Percentiles rank a stretch among this genome's conserved stretches.
Evolutionary conservation across 1,140 invertebrate genomes (phyloP).

Genomic region (Sitodiplosis mosellana): DNA sequence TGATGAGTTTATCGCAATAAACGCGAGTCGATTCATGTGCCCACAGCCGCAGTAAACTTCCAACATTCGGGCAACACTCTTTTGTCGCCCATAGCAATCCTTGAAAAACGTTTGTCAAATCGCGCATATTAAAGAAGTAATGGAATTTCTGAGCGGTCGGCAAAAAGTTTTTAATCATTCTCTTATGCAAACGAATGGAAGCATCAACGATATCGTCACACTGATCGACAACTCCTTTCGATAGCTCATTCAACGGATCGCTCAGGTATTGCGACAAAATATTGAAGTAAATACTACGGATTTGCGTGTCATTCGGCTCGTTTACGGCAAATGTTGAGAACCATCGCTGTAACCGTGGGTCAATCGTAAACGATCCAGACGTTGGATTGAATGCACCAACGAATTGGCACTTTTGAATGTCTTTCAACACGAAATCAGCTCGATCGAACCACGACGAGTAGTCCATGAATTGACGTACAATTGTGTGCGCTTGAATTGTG

Average conservation of each 20-base stretch:
- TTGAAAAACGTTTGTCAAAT: slow-evolving; percentile 81
- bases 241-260: slow-evolving; percentile 35
- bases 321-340: slow-evolving; percentile 79
- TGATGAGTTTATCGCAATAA: slow-evolving; percentile 75
- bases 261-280: slow-evolving; percentile 62
- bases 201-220: slow-evolving; percentile 27
- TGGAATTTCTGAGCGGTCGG: slow-evolving; percentile 91
- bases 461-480: slow-evolving; percentile 83
- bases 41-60: slow-evolving; percentile 61
- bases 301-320: slow-evolving; percentile 62
- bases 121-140: slow-evolving; percentile 83
- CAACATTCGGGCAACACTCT: slow-evolving; percentile 48
- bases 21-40: slow-evolving; percentile 78
- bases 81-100: slow-evolving; percentile 73
- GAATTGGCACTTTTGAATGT: slow-evolving; percentile 86
- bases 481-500: slow-evolving; percentile 84
- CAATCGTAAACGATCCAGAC: slow-evolving; percentile 83
- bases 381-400: slow-evolving; percentile 92
- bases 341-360: slow-evolving; percentile 75
- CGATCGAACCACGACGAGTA: slow-evolving; percentile 83
- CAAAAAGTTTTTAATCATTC: slow-evolving; percentile 54
- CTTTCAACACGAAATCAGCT: slow-evolving; percentile 66
- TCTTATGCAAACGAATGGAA: slow-evolving; percentile 60
- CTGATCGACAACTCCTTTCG: not conserved
- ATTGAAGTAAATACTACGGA: slow-evolving; percentile 65